These are phyloP conservation scores for Cossypha polioptera DNA, from an alignment of 2,797 vertebrate genomes.

Conservation along the genomic window DNA sequence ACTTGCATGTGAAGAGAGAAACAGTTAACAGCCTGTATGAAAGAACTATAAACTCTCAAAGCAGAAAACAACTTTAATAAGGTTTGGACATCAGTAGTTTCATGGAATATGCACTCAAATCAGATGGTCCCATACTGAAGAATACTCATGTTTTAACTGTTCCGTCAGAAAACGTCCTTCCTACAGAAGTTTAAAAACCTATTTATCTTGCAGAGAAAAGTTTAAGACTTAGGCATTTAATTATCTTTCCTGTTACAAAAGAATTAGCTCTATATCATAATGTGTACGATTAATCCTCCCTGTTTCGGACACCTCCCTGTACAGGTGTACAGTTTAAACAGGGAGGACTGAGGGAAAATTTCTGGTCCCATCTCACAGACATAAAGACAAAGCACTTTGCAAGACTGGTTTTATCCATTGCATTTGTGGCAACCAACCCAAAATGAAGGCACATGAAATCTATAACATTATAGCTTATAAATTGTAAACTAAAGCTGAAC, in stretches of 20 bases:
- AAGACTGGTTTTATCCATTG: background rate
- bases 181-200: background rate
- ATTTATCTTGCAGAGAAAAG: background rate
- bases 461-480: conserved; percentile 19
- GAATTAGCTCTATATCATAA: background rate
- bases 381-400: conserved; percentile 41
- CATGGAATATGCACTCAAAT: background rate
- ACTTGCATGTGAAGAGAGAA: background rate
- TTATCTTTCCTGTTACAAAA: background rate
- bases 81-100: background rate
- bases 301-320: background rate
- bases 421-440: conserved; percentile 39
- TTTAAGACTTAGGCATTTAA: background rate
- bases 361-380: background rate
- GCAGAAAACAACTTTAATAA: background rate
- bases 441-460: conserved; percentile 67
- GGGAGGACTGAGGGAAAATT: background rate
- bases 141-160: background rate
- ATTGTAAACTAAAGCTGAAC: conserved; percentile 45
- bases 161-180: background rate
- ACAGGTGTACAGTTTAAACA: background rate
- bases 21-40: background rate
- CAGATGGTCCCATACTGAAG: background rate
- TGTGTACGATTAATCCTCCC: background rate
- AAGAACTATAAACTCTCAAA: background rate